Conservation (phyloP, 2,113 vertebrate species). For the Sakesphorus luctuosus region DNA sequence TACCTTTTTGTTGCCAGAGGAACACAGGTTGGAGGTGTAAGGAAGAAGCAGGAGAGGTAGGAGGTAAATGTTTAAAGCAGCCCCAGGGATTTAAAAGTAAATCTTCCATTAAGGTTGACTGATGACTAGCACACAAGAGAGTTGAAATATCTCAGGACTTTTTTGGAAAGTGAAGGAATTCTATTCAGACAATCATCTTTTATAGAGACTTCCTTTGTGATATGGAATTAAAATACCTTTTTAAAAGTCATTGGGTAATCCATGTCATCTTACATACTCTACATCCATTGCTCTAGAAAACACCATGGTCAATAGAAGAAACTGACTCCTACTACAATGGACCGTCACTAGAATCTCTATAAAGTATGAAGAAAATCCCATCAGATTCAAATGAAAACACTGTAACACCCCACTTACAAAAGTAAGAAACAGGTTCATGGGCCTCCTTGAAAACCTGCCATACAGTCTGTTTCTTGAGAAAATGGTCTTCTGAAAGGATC, state of each 20-base stretch:
- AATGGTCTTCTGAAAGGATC: background rate
- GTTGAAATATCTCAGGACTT: background rate
- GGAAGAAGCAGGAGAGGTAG: background rate
- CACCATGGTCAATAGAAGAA: background rate
- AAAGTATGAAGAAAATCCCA: background rate
- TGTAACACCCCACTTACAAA: background rate
- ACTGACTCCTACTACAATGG: background rate
- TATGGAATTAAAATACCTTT: background rate
- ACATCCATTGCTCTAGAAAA: background rate
- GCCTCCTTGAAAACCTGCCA: background rate
- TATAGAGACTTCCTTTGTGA: background rate
- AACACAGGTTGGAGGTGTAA: background rate
- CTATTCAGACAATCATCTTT: background rate
- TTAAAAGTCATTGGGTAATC: background rate
- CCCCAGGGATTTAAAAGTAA: background rate
- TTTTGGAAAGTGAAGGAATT: background rate
- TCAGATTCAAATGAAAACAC: background rate
- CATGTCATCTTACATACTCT: background rate
- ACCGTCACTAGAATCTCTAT: background rate
- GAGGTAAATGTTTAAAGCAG: background rate
- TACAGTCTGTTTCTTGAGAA: background rate
- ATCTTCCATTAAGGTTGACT: background rate
- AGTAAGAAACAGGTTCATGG: background rate
- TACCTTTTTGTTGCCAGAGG: background rate
- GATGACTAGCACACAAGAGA: background rate